A percentile compares a stretch with the other conserved stretches of the same genome.
Evolutionary conservation across 1,140 invertebrate genomes (phyloP).

Genomic region (Drosophila insularis): DNA sequence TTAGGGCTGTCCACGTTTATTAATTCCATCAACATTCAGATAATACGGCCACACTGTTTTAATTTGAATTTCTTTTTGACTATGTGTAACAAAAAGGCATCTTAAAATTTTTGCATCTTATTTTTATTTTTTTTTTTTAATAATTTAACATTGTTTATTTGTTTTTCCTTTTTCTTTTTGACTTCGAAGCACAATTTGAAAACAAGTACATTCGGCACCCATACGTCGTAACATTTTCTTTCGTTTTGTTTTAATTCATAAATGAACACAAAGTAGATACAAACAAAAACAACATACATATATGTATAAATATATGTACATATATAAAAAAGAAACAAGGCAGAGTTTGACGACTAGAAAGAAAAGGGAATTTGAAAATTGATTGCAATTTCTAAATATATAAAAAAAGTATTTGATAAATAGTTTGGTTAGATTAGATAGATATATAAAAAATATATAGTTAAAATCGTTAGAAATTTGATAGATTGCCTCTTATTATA

Average conservation of each 20-base stretch:
- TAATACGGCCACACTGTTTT: background rate
- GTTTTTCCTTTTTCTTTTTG: background rate
- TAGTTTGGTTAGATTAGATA: conserved; percentile 46
- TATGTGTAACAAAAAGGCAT: background rate
- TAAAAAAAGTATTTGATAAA: conserved; percentile 50
- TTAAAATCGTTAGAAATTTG: conserved; percentile 21
- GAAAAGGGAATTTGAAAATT: background rate
- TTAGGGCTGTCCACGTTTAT: background rate
- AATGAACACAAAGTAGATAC: background rate
- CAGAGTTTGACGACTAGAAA: background rate
- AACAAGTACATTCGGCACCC: background rate
- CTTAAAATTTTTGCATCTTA: background rate
- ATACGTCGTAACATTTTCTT: background rate
- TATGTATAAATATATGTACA: background rate
- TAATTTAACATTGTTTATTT: background rate
- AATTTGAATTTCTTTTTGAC: background rate
- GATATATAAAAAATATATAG: conserved; percentile 31
- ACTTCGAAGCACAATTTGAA: background rate
- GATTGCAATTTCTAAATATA: conserved; percentile 8
- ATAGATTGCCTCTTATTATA: conserved; percentile 5
- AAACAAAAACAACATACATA: background rate
- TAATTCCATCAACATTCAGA: background rate
- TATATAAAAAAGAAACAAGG: background rate
- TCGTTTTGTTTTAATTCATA: background rate
- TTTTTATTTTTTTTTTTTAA: background rate